Base-by-base conservation (phyloP, 1,140 invertebrate species). In the Holcopasites calliopsidis region DNA sequence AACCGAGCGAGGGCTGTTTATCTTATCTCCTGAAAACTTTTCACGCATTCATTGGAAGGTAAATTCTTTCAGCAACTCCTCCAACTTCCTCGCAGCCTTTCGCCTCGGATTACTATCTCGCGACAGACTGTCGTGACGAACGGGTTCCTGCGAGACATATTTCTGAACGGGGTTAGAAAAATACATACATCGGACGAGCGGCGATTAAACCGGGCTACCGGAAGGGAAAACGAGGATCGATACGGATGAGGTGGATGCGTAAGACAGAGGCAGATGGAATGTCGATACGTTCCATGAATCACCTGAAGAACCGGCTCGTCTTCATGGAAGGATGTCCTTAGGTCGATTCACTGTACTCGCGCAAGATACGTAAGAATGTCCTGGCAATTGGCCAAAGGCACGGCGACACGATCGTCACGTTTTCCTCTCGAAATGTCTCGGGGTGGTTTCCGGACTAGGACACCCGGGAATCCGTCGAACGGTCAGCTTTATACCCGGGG, bases 341-440 rank as follows among this genome's bases (percentile, higher is more conserved):
- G 52, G 31, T 54, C 31, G n/a, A 44, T 28, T 42, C 13, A 50
- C 40, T 26, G 50, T n/a, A 21, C 44, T 80, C 69, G 70, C 70
- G 66, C 70, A 77, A 82, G 44, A 57, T 76, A 44, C 55, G n/a
- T 26, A 66, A 50, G 33, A 73, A 83, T 82, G 47, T 77, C 76
- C 76, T 73, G 80, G 80, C 72, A 6, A 26, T 5, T 11, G 2
- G 65, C 72, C 82, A 78, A 71, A 79, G 79, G 58, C 80, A 83
- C 76, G 58, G 64, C 68, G 72, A 38, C 44, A 71, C 28, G 58
- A 35, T 75, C 52, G 50, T 83, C 79, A 64, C 79, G 71, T 79
- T 76, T 74, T 71, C 64, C 69, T 74, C 47, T 76, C 33, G 52
- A 54, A 18, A 71, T 28, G 54, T 61, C 62, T 38, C 62, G 11